Evolutionary conservation across 2,113 vertebrate genomes (phyloP).

Genomic region (Tricholaema leucomelas): DNA sequence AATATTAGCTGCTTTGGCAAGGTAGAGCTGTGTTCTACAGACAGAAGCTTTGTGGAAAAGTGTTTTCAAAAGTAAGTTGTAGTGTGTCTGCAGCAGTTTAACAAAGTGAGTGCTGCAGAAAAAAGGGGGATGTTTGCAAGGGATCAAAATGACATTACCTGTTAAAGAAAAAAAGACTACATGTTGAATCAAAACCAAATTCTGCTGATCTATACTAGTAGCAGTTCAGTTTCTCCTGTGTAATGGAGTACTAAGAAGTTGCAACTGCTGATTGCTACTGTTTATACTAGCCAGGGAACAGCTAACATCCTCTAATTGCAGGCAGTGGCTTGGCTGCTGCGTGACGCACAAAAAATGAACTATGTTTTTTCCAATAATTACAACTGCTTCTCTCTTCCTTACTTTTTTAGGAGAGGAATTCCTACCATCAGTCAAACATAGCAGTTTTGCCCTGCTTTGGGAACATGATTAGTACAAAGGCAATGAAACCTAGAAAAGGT

Average conservation of each 20-base stretch:
- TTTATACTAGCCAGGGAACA: background rate
- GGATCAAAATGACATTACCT: background rate
- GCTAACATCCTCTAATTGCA: background rate
- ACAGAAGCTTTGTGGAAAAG: background rate
- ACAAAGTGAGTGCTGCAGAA: background rate
- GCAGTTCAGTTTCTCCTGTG: background rate
- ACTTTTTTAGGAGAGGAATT: background rate
- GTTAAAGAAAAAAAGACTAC: background rate
- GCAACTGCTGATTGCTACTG: background rate
- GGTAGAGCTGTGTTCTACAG: background rate
- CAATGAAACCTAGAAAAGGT: slow-evolving; percentile 8
- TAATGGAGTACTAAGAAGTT: background rate
- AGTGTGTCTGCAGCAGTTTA: background rate
- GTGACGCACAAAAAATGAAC: background rate
- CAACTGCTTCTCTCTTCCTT: background rate
- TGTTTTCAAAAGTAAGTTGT: background rate
- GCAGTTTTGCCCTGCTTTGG: background rate
- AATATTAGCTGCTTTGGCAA: background rate
- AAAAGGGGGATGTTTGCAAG: background rate
- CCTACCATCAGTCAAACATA: background rate
- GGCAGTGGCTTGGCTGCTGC: background rate
- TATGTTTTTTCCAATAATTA: background rate
- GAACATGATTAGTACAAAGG: background rate
- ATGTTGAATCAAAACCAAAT: background rate
- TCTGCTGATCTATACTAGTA: background rate